Base-by-base conservation (phyloP, 2,797 vertebrate genomes). In the Leuciscus waleckii region DNA sequence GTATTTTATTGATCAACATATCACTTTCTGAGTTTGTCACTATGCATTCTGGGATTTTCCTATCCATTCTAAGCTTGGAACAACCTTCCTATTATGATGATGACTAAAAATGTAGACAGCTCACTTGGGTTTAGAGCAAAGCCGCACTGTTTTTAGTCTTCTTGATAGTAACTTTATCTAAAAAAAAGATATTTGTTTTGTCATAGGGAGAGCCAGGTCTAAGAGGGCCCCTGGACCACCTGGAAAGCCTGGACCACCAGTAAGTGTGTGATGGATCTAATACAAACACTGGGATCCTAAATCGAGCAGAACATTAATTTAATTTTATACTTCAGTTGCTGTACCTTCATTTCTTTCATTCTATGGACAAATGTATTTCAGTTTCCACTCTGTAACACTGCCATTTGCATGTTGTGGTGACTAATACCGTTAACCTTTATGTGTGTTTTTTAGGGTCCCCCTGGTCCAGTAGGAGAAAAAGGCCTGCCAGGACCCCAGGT, bases 401-500 rank as follows among this genome's bases (percentile, higher is more conserved):
- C 51, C 21, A 68, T 67, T 83, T 54, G 6, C 49, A 32, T 58
- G 37, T 16, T 39, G 9, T 21, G 11, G 16, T 29, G 43, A 43
- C 56, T 78, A 56, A 70, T 58, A 78, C 17, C 76, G 23, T 32
- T 13, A 86, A 43, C 9, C 2, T 32, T 73, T 39, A 51, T 83
- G 16, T 83, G 19, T 88, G 41, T 68, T 83, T 16, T 89, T 80
- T 21, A 98, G 97, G 97, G 96, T 87, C 89, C 89, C 14, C 70
- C 91, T 19, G 97, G 97, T 69, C 87, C 92, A 43, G 83, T 89
- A 2, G 97, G 97, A 86, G 95, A 95, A 29, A 95, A 91, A 81
- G 97, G 97, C 0, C 90, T 90, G 79, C 90, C 86, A 0, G 97
- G 97, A 82, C 92, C 94, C 71, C 95, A 95, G 96, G 97, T 97